Percentiles rank a stretch among this genome's conserved stretches.
Evolutionary conservation across 1,140 invertebrate species (phyloP).

Genomic region (Trinorchestia longiramus): DNA sequence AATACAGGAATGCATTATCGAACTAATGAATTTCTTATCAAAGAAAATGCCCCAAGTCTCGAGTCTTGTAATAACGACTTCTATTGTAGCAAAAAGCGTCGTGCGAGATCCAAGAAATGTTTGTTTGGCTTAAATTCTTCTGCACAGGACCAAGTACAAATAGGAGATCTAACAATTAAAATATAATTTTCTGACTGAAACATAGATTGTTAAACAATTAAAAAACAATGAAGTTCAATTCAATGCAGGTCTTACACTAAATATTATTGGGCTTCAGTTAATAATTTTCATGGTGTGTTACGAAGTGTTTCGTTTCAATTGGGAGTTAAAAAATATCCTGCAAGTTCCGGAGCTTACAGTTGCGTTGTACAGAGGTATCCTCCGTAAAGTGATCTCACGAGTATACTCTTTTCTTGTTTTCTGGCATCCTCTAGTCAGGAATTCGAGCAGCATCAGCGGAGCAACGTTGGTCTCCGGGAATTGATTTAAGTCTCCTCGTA

Average conservation of each 20-base stretch:
- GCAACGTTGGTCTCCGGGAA: not conserved
- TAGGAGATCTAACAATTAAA: not conserved
- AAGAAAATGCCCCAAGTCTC: no score
- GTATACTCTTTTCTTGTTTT: no score
- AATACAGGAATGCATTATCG: not conserved
- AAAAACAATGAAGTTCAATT: no score
- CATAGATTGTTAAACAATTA: no score
- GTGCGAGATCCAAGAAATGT: not conserved
- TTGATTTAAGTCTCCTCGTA: not conserved
- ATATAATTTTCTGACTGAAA: no score
- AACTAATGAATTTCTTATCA: not conserved
- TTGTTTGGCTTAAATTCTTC: not conserved
- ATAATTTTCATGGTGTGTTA: not conserved
- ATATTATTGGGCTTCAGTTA: no score
- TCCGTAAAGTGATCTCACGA: no score
- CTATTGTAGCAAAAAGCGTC: not conserved
- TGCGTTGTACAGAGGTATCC: not conserved
- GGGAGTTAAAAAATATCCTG: not conserved
- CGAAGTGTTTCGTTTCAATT: not conserved
- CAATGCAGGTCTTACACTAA: no score
- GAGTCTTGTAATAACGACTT: not conserved
- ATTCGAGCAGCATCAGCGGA: not conserved
- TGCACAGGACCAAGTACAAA: not conserved
- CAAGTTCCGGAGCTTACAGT: not conserved
- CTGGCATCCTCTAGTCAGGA: no score